These are phyloP conservation scores for Phymorhynchus buccinoides DNA, from an alignment of 1,140 invertebrate species.

Conservation along the genomic window DNA sequence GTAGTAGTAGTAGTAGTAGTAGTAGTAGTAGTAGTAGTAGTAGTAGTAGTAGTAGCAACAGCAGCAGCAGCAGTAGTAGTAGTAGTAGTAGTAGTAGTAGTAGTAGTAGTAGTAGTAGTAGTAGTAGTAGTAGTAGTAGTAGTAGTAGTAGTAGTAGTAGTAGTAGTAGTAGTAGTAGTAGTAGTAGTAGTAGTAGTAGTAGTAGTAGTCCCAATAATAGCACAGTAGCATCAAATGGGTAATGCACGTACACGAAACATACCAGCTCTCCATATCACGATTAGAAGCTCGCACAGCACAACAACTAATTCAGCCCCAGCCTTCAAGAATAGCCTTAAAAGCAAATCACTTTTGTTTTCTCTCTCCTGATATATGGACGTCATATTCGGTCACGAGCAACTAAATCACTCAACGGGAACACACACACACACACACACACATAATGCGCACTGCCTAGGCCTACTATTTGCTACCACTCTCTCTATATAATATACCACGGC, in stretches of 20 bases:
- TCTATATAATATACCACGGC: not conserved
- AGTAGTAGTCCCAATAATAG: too few relatives aligned
- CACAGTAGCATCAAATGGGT: not conserved
- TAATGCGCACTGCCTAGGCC: too few relatives aligned
- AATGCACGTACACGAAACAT: not conserved
- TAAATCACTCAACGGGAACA: too few relatives aligned
- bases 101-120: slow-evolving; percentile 36
- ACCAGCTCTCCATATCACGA: not conserved
- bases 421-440: too few relatives aligned
- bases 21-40: slow-evolving; percentile 7
- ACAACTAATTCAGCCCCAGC: not conserved
- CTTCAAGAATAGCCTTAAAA: too few relatives aligned
- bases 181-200: slow-evolving; percentile 4
- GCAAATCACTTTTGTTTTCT: too few relatives aligned
- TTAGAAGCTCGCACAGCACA: too few relatives aligned
- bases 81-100: slow-evolving; percentile 30
- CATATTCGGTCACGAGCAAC: too few relatives aligned
- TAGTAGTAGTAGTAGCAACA: not conserved
- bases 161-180: not conserved
- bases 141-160: slow-evolving; percentile 14
- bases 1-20: slow-evolving; percentile 35
- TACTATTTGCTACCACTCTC: not conserved
- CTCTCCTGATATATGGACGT: too few relatives aligned
- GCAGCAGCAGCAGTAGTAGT: slow-evolving; percentile 20
- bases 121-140: slow-evolving; percentile 34